These are phyloP conservation scores for Borostomias antarcticus DNA, from an alignment of 2,797 vertebrate species.

Conservation along the genomic window DNA sequence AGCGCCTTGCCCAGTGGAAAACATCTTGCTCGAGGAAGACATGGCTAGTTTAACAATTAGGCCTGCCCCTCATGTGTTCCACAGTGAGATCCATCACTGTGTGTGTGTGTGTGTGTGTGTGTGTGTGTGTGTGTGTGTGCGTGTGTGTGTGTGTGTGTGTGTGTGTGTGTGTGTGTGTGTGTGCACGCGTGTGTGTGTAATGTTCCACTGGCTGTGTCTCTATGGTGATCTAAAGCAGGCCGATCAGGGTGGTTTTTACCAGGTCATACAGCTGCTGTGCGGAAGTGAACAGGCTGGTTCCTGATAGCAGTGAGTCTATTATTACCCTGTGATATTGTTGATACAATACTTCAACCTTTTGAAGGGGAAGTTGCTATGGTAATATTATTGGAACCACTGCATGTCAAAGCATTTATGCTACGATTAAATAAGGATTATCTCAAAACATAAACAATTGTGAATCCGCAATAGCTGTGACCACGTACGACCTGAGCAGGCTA, in stretches of 20 bases:
- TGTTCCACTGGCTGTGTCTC: conserved; percentile 14
- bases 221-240: neutral
- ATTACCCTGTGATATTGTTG: neutral
- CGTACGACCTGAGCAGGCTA: too few species aligned
- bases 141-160: conserved; percentile 4
- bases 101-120: neutral
- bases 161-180: conserved; percentile 1
- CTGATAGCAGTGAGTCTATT: neutral
- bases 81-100: conserved; percentile 6
- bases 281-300: neutral
- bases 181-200: neutral
- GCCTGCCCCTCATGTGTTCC: conserved; percentile 11
- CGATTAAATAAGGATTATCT: too few species aligned
- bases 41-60: conserved; percentile 19
- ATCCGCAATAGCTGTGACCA: too few species aligned
- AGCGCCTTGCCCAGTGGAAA: conserved; percentile 4
- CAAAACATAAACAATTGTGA: too few species aligned
- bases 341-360: neutral
- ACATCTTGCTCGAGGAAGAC: conserved; percentile 21
- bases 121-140: neutral
- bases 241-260: neutral
- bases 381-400: neutral
- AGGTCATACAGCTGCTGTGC: neutral
- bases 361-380: neutral
- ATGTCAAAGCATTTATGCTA: too few species aligned